A percentile compares a stretch with the other conserved stretches of the same genome.
phyloP scores from a whole-genome alignment of 2,113 vertebrate species.

The Marmota monax region DNA sequence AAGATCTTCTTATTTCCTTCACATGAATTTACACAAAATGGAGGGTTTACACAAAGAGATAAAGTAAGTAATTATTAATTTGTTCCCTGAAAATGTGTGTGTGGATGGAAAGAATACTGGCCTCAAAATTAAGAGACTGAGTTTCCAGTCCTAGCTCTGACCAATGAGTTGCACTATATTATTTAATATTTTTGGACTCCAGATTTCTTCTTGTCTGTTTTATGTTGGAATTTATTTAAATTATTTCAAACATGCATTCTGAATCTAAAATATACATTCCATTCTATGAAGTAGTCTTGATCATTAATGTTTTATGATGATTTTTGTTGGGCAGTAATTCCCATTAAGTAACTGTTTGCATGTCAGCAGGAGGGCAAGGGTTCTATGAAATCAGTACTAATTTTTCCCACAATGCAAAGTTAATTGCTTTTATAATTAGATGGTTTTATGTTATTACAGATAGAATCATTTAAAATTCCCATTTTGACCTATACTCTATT shows the following conservation, averaged over 20 bases:
- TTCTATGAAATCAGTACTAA: conserved; percentile 58
- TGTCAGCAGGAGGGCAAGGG: conserved; percentile 60
- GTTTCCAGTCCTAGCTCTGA: not conserved
- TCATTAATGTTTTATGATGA: conserved; percentile 61
- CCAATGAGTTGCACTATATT: not conserved
- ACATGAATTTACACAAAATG: not conserved
- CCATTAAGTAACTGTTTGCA: conserved; percentile 65
- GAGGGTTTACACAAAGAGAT: not conserved
- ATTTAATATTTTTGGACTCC: not conserved
- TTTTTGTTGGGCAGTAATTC: conserved; percentile 50
- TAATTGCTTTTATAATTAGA: conserved; percentile 65
- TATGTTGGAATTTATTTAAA: not conserved
- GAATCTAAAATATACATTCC: conserved; percentile 19
- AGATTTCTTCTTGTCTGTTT: not conserved
- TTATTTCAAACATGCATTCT: conserved; percentile 1
- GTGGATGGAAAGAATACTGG: not conserved
- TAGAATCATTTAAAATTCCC: not conserved
- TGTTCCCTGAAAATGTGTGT: not conserved
- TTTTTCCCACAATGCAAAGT: conserved; percentile 39
- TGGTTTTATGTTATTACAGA: conserved; percentile 58
- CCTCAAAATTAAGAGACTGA: not conserved
- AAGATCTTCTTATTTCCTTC: not conserved
- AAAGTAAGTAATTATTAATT: not conserved
- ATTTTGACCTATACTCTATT: conserved; percentile 36
- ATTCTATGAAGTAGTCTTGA: not conserved